These are phyloP conservation scores for Syngnathus typhle DNA, from an alignment of 2,113 vertebrate species.

Conservation along the genomic window DNA sequence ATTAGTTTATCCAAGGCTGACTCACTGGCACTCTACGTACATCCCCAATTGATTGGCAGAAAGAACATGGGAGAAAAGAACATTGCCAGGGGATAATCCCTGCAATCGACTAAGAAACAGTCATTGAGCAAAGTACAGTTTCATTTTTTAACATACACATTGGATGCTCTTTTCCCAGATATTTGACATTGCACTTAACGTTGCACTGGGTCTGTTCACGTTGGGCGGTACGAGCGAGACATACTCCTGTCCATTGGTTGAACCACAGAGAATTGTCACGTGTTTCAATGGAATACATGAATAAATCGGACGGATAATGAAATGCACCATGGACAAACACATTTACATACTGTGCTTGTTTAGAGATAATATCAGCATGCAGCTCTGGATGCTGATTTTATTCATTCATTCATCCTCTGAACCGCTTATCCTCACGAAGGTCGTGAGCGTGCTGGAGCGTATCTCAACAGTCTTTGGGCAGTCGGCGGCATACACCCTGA, in stretches of 20 bases:
- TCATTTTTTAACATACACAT: not conserved
- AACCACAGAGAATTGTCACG: not conserved
- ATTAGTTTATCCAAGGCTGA: constrained; percentile 40
- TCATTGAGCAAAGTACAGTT: not conserved
- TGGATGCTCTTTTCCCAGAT: not conserved
- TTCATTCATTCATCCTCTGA: not conserved
- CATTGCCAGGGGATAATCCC: constrained; percentile 35
- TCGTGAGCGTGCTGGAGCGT: no score
- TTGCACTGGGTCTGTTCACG: no score
- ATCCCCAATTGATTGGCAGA: constrained; percentile 44
- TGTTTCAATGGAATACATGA: not conserved
- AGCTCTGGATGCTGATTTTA: not conserved
- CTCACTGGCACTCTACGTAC: constrained; percentile 25
- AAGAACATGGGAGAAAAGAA: constrained; percentile 29
- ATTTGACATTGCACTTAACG: not conserved
- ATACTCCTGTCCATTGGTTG: not conserved
- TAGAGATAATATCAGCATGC: not conserved
- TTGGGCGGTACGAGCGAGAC: not conserved
- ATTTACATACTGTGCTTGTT: not conserved
- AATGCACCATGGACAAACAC: not conserved
- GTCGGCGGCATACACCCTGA: no score
- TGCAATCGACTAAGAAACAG: constrained; percentile 30
- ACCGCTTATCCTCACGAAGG: no score
- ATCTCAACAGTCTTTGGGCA: no score
- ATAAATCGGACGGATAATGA: not conserved